phyloP scores from a whole-genome alignment of 1,140 invertebrate species.

The Paraescarpia echinospica region DNA sequence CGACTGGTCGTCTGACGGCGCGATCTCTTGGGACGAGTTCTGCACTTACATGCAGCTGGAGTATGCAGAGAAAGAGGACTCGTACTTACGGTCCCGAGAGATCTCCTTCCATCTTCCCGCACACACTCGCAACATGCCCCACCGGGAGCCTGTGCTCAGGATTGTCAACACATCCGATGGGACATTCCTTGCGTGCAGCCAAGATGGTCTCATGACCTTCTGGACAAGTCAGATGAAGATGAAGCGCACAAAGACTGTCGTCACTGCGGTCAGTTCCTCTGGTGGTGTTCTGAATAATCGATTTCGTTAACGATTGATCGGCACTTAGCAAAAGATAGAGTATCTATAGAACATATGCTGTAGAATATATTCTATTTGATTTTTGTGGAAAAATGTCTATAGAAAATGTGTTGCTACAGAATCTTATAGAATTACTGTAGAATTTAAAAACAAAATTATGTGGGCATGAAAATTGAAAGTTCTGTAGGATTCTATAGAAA shows the following conservation, averaged over 20 bases:
- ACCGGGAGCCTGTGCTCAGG: conserved; percentile 51
- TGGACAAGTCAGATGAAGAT: conserved; percentile 50
- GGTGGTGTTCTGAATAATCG: not conserved
- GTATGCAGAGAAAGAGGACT: conserved; percentile 57
- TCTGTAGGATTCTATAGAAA: not conserved
- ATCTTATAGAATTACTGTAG: too few relatives aligned
- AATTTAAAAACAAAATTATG: too few relatives aligned
- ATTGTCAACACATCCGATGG: conserved; percentile 52
- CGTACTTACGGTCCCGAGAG: conserved; percentile 35
- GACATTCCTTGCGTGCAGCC: conserved; percentile 54
- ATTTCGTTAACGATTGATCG: not conserved
- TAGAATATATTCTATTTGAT: too few relatives aligned
- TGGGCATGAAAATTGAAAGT: too few relatives aligned
- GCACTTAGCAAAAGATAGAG: too few relatives aligned
- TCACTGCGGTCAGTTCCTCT: conserved; percentile 36
- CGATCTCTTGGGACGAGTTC: conserved; percentile 58
- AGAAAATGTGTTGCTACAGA: too few relatives aligned
- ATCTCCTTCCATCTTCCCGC: conserved; percentile 55
- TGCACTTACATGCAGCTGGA: conserved; percentile 60
- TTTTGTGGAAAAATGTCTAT: too few relatives aligned
- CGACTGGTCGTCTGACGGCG: conserved; percentile 55
- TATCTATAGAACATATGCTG: too few relatives aligned
- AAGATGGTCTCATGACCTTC: conserved; percentile 57
- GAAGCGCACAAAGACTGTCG: conserved; percentile 49
- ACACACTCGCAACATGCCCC: conserved; percentile 48